A percentile compares a stretch with the other conserved stretches of the same genome.
These are phyloP conservation scores for Eudasyphora cyanicolor DNA, from an alignment of 2,888 invertebrate genomes.

Conservation along the genomic window DNA sequence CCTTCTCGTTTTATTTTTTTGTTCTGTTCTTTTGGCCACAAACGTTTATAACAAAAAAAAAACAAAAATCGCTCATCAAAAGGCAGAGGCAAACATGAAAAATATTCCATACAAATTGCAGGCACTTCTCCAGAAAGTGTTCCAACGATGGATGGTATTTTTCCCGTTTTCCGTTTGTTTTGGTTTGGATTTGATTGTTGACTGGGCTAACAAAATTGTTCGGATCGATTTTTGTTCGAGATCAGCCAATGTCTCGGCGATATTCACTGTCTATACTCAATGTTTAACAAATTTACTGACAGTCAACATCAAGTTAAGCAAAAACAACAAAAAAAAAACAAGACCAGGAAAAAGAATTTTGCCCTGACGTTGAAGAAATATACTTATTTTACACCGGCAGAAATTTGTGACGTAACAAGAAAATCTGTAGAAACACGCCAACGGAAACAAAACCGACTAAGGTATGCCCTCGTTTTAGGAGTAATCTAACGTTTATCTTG, in stretches of 20 bases:
- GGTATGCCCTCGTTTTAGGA: too few relatives aligned
- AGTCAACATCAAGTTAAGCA: slow-evolving; percentile 52
- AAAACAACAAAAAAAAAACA: not conserved
- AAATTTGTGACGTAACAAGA: slow-evolving; percentile 1
- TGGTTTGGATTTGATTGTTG: slow-evolving; percentile 59
- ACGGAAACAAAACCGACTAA: too few relatives aligned
- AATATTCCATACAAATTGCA: slow-evolving; percentile 57
- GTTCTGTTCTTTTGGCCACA: too few relatives aligned
- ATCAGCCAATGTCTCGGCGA: slow-evolving; percentile 39
- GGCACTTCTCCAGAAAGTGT: slow-evolving; percentile 50
- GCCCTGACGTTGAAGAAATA: not conserved
- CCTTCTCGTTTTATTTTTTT: too few relatives aligned
- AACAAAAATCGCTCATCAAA: slow-evolving; percentile 6
- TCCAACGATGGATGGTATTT: slow-evolving; percentile 36
- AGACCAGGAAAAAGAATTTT: not conserved
- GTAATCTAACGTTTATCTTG: too few relatives aligned
- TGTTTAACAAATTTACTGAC: slow-evolving; percentile 63
- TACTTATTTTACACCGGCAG: slow-evolving; percentile 8
- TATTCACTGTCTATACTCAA: slow-evolving; percentile 56
- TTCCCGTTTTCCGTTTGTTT: slow-evolving; percentile 19
- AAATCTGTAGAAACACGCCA: not conserved
- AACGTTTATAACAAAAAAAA: not conserved
- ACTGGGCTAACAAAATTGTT: slow-evolving; percentile 54
- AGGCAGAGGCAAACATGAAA: slow-evolving; percentile 47
- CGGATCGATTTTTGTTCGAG: slow-evolving; percentile 48